Percentiles rank a stretch among this genome's conserved stretches.
These are phyloP conservation scores for Myotis brandtii DNA, from an alignment of 2,113 vertebrate genomes.

Conservation along the genomic window DNA sequence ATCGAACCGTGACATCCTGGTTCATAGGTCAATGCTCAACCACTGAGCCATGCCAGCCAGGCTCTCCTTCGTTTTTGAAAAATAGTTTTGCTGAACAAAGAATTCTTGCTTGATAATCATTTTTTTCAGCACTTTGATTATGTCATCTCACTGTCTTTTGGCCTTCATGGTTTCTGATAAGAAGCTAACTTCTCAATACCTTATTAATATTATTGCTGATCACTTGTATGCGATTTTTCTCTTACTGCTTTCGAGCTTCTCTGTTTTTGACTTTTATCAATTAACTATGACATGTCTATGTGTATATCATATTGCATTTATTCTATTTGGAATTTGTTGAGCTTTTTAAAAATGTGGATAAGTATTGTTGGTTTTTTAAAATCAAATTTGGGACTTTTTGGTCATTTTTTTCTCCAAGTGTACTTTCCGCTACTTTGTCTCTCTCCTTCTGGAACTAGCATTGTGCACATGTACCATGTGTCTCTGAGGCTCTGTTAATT, in stretches of 20 bases:
- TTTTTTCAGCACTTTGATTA: not conserved
- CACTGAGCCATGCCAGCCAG: too few relatives aligned
- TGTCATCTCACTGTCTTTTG: not conserved
- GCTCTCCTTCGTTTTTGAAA: not conserved
- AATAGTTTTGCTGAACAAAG: not conserved
- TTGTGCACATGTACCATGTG: not conserved
- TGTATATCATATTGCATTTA: not conserved
- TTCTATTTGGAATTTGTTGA: not conserved
- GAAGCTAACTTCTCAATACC: not conserved
- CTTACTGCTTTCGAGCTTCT: not conserved
- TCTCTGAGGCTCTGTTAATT: slow-evolving; percentile 6
- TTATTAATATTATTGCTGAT: not conserved
- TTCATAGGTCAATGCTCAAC: too few relatives aligned
- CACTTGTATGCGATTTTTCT: not conserved
- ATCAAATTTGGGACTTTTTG: not conserved
- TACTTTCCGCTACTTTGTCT: not conserved
- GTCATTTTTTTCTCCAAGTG: not conserved
- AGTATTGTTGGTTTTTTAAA: not conserved
- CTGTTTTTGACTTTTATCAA: slow-evolving; percentile 24
- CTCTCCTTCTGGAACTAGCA: not conserved
- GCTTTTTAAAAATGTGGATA: not conserved
- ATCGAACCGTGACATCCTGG: too few relatives aligned
- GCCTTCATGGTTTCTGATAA: slow-evolving; percentile 1
- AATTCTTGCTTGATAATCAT: slow-evolving; percentile 1
- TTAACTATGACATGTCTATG: not conserved